A percentile compares a stretch with the other conserved stretches of the same genome.
Evolutionary conservation across 2,113 vertebrate genomes (phyloP).

Genomic region (Chelonoidis abingdonii): DNA sequence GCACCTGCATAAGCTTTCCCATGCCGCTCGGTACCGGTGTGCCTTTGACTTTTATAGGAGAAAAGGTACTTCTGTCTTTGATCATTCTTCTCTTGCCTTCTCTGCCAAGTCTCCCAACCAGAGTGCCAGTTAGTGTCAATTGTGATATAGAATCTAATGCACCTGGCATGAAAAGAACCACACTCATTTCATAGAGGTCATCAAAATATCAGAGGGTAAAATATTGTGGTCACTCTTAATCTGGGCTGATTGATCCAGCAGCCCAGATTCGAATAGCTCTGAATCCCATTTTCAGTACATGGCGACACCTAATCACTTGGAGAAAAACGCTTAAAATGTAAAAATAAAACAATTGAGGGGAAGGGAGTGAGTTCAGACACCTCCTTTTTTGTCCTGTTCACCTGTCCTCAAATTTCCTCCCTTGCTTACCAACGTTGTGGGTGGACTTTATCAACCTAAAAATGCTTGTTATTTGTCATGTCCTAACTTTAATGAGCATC

Average conservation of each 20-base stretch:
- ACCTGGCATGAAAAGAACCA: neutral
- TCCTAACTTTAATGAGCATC: neutral
- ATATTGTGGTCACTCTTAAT: neutral
- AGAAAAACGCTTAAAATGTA: neutral
- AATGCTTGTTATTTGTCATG: neutral
- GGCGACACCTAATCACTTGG: neutral
- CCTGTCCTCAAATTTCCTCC: neutral
- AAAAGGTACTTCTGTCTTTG: neutral
- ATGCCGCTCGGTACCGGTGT: neutral
- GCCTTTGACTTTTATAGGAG: neutral
- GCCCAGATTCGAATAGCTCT: neutral
- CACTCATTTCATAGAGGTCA: neutral
- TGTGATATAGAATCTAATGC: neutral
- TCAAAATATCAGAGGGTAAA: neutral
- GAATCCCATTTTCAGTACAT: neutral
- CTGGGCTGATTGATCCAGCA: neutral
- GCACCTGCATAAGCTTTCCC: neutral
- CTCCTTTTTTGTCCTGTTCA: neutral
- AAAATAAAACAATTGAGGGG: too few relatives aligned
- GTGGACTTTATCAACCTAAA: neutral
- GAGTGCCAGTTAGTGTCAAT: neutral
- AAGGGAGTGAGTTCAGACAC: neutral
- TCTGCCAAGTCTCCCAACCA: neutral
- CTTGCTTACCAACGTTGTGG: fast-evolving
- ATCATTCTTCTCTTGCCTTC: neutral